Evolutionary conservation across 1,140 invertebrate genomes (phyloP), one percentile per base, ranked within the genome.

Genomic region (Drosophila quadrilineata): DNA sequence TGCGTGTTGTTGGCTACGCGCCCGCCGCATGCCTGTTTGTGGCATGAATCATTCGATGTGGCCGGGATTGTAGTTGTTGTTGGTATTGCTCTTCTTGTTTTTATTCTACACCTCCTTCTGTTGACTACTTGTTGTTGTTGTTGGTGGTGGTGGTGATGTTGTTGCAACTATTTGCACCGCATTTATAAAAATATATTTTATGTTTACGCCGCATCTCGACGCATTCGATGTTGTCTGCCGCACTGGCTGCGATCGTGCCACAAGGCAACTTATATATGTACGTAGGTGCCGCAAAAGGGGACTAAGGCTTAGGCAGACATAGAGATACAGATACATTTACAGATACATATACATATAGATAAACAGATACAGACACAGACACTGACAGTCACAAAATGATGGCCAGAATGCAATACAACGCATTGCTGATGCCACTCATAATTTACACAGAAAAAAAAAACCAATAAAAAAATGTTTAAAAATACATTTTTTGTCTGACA

Each of bases 141-240:
- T 6, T 57, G 60, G 12, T 65, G 36, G 22, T 43, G 33, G 35
- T 17, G 58, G 24, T 57, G 43, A 41, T 64, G 60, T 64, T 64
- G 60, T 64, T 70, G 74, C 71, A 79, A 82, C 73, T 84, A 71
- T 73, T 74, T 74, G 70, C 70, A 66, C 58, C 49, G 63, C 67
- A 73, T 85, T 74, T 84, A 69, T 72, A 77, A 79, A 87, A 87
- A 87, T 87, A 87, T 70, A 79, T 87, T 87, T 87, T 75, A 85
- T 87, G 84, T 87, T 87, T 87, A 87, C 84, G 84, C 67, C 74
- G 49, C 46, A n/a, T 28, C 24, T 31, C 62, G 45, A 65, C 54
- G 62, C 41, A 35, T 38, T 53, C 52, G 38, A 58, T 36, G 29
- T 40, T 58, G 49, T 62, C 50, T 46, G 50, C 64, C 64, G 36